phyloP scores from a whole-genome alignment of 1,140 invertebrate genomes.

The Brachionus sp. region DNA sequence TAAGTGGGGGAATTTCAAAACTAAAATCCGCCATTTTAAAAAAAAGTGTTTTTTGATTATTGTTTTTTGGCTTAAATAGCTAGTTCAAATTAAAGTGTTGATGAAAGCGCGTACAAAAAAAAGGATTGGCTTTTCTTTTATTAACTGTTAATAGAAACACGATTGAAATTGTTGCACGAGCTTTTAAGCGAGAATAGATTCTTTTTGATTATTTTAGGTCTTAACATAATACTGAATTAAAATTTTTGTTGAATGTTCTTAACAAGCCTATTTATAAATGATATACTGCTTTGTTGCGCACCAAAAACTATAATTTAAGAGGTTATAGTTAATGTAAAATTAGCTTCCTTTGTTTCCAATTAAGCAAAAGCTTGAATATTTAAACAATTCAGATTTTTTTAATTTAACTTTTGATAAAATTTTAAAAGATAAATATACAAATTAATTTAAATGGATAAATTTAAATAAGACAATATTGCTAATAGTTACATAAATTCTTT shows the following conservation, averaged over 20 bases:
- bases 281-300: too few species aligned
- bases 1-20: constrained; percentile 4
- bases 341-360: too few species aligned
- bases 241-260: neutral
- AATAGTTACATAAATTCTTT: too few species aligned
- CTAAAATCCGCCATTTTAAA: constrained; percentile 10
- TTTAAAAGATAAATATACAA: too few species aligned
- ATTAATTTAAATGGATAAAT: too few species aligned
- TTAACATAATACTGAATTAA: neutral
- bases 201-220: neutral
- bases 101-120: neutral
- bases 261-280: too few species aligned
- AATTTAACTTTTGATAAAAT: too few species aligned
- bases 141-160: neutral
- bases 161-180: neutral
- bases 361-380: too few species aligned
- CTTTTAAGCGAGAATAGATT: neutral
- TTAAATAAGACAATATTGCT: too few species aligned
- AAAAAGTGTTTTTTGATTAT: neutral
- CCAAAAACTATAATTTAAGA: too few species aligned
- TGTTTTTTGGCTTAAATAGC: neutral
- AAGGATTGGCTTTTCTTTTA: neutral
- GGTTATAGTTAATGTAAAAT: too few species aligned
- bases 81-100: neutral
- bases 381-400: too few species aligned